These are phyloP conservation scores for Eriosoma lanigerum DNA, from an alignment of 1,140 invertebrate genomes.

Conservation along the genomic window DNA sequence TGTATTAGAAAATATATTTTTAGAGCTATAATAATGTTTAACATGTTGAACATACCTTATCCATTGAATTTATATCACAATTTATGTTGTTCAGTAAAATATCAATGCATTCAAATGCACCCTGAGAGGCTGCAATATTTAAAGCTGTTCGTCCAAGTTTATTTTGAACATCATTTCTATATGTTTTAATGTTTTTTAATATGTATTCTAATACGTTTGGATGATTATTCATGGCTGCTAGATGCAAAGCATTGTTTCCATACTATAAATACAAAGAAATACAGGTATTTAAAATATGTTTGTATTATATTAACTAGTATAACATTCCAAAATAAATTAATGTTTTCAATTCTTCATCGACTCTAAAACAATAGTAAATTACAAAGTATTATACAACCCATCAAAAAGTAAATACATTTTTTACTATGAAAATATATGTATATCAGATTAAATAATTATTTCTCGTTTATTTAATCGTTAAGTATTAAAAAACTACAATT, in stretches of 20 bases:
- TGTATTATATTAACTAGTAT: no score
- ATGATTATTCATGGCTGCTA: constrained; percentile 33
- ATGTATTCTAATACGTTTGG: constrained; percentile 23
- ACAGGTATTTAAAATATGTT: background rate
- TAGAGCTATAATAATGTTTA: background rate
- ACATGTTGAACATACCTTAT: background rate
- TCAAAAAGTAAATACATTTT: no score
- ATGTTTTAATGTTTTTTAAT: constrained; percentile 11
- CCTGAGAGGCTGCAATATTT: constrained; percentile 46
- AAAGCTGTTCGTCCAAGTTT: constrained; percentile 45
- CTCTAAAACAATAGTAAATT: no score
- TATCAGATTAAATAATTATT: no score
- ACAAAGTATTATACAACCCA: no score
- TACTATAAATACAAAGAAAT: constrained; percentile 18
- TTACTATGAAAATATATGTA: no score
- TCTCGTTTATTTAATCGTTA: no score
- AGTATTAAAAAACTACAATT: no score
- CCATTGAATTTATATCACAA: constrained; percentile 22
- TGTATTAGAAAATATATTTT: background rate
- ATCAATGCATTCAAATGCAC: constrained; percentile 41
- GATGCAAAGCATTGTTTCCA: constrained; percentile 37
- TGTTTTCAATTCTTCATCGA: no score
- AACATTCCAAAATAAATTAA: no score
- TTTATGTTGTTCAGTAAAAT: background rate
- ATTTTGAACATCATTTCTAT: constrained; percentile 23